Conservation (phyloP, 2,797 vertebrate genomes). For the Orientallactaga sibirica region DNA sequence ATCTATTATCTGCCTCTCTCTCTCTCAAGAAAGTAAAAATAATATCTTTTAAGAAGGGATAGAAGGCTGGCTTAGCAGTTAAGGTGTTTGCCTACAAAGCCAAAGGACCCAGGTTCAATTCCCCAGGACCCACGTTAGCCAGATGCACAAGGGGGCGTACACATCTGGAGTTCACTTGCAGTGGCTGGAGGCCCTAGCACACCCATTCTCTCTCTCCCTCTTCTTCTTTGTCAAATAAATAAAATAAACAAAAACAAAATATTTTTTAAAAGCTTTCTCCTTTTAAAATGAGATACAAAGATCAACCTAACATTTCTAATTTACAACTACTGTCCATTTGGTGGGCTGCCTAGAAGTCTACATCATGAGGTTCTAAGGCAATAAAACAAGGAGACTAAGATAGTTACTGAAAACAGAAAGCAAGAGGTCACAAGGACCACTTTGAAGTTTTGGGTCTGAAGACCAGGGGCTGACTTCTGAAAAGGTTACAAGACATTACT, state of each 20-base stretch:
- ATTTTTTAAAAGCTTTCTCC: not conserved
- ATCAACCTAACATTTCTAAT: slow-evolving; percentile 2
- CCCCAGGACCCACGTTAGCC: too few species aligned
- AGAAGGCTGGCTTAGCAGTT: too few species aligned
- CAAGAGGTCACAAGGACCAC: not conserved
- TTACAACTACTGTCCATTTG: not conserved
- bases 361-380: not conserved
- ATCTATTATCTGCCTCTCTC: too few species aligned
- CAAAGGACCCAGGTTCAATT: too few species aligned
- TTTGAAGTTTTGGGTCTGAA: not conserved
- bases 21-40: too few species aligned
- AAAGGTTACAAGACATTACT: not conserved
- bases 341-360: not conserved
- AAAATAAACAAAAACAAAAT: not conserved
- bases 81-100: too few species aligned
- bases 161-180: too few species aligned
- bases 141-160: too few species aligned
- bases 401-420: not conserved
- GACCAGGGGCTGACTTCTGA: not conserved
- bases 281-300: slow-evolving; percentile 43
- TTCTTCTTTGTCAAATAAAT: too few species aligned
- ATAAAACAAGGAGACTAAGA: not conserved
- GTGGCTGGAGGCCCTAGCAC: too few species aligned
- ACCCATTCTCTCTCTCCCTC: too few species aligned
- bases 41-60: too few species aligned